phyloP scores from a whole-genome alignment of 2,113 vertebrate species.

The Chrysemys picta region DNA sequence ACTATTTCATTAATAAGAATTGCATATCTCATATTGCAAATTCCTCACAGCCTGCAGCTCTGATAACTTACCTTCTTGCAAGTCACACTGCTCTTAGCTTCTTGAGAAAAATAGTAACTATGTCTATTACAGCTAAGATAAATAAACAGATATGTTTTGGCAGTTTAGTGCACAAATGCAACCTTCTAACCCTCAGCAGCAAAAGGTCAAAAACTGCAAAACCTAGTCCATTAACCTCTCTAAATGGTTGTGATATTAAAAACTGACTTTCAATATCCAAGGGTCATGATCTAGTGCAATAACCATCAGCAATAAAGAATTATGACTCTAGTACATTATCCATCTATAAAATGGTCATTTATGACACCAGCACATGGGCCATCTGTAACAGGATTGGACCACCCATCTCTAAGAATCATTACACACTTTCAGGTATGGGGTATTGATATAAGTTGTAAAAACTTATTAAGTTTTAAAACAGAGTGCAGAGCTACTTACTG shows the following conservation, averaged over 20 bases:
- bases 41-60: conserved; percentile 24
- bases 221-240: conserved; percentile 86
- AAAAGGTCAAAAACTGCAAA: conserved; percentile 84
- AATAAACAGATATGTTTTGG: conserved; percentile 81
- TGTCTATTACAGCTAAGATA: conserved; percentile 58
- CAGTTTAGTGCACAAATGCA: conserved; percentile 76
- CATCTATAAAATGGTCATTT: conserved; percentile 85
- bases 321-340: conserved; percentile 84
- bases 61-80: background rate
- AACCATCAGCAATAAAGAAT: conserved; percentile 86
- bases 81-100: conserved; percentile 31
- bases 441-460: conserved; percentile 67
- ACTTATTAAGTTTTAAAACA: conserved; percentile 59
- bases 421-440: conserved; percentile 61
- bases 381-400: conserved; percentile 68
- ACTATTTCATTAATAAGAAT: conserved; percentile 42
- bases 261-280: conserved; percentile 85
- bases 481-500: conserved; percentile 30
- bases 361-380: conserved; percentile 72
- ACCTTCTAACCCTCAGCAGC: conserved; percentile 76
- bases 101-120: conserved; percentile 49
- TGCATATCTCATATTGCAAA: conserved; percentile 36
- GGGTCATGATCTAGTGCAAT: conserved; percentile 84
- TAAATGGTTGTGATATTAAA: conserved; percentile 87
- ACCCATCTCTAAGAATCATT: conserved; percentile 71